Percentiles rank a stretch among this genome's conserved stretches.
Evolutionary conservation across 2,797 vertebrate genomes (phyloP).

Genomic region (Sus cebifrons): DNA sequence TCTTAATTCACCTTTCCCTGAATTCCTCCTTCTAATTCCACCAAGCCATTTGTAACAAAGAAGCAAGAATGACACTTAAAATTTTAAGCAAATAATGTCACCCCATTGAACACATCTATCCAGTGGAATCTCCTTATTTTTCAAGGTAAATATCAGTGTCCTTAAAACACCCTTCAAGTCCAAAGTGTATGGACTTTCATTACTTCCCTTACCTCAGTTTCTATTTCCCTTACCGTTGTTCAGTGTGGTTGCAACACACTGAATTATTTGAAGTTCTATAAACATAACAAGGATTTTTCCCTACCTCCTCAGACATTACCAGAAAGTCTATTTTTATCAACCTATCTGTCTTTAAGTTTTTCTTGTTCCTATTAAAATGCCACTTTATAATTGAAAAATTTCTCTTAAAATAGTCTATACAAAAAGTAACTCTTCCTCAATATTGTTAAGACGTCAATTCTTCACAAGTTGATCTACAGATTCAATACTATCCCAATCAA

Average conservation of each 20-base stretch:
- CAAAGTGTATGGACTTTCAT: background rate
- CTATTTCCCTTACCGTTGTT: background rate
- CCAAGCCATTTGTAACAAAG: background rate
- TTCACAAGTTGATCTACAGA: background rate
- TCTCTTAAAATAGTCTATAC: background rate
- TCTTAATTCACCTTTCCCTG: background rate
- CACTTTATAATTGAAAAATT: background rate
- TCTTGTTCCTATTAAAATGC: constrained; percentile 2
- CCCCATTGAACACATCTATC: background rate
- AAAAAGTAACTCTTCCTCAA: background rate
- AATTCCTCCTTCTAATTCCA: background rate
- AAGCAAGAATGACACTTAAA: background rate
- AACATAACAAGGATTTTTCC: background rate
- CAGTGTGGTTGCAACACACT: background rate
- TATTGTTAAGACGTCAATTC: constrained; percentile 10
- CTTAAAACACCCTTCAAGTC: background rate
- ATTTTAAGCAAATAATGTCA: background rate
- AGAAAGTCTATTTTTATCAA: background rate
- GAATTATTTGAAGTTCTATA: background rate
- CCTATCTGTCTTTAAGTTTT: background rate
- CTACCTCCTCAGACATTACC: background rate
- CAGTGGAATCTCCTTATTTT: background rate
- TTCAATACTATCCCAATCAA: background rate
- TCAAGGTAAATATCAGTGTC: background rate
- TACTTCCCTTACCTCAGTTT: background rate